Conservation (phyloP, 1,140 invertebrate species). For the Pseudomyrmex dendroicus region DNA sequence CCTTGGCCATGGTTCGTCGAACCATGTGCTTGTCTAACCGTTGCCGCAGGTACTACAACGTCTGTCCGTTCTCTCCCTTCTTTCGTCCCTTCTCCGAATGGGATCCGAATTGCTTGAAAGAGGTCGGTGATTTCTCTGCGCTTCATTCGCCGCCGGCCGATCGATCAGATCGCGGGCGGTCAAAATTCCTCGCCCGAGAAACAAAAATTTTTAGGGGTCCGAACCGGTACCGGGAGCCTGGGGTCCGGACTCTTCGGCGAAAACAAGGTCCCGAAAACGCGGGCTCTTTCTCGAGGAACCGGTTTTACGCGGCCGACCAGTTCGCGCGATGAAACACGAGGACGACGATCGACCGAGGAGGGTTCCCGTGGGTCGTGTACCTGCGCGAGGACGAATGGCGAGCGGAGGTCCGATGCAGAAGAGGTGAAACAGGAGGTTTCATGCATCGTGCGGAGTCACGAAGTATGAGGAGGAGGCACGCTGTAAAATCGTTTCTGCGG, state of each 20-base stretch:
- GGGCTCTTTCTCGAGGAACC: conserved; percentile 61
- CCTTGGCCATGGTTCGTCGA: conserved; percentile 30
- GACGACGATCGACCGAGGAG: conserved; percentile 50
- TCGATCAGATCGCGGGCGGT: conserved; percentile 68
- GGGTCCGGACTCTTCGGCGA: conserved; percentile 71
- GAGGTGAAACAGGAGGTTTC: conserved; percentile 35
- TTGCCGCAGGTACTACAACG: conserved; percentile 26
- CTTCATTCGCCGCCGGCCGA: conserved; percentile 55
- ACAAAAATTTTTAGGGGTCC: conserved; percentile 34
- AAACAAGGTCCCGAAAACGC: conserved; percentile 70
- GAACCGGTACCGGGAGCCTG: conserved; percentile 2
- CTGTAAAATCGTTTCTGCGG: conserved; percentile 43
- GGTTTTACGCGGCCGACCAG: conserved; percentile 71
- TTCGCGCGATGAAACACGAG: conserved; percentile 75
- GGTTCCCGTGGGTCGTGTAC: conserved; percentile 52
- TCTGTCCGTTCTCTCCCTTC: not conserved
- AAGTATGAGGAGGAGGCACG: conserved; percentile 1
- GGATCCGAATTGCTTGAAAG: not conserved
- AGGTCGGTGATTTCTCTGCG: conserved; percentile 1
- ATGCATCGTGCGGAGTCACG: conserved; percentile 55
- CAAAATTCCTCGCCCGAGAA: conserved; percentile 41
- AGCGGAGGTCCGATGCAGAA: not conserved
- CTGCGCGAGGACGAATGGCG: conserved; percentile 34
- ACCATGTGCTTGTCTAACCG: conserved; percentile 2
- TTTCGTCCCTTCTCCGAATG: not conserved